These are phyloP conservation scores for Anastrepha obliqua DNA, from an alignment of 1,140 invertebrate species.

Conservation along the genomic window DNA sequence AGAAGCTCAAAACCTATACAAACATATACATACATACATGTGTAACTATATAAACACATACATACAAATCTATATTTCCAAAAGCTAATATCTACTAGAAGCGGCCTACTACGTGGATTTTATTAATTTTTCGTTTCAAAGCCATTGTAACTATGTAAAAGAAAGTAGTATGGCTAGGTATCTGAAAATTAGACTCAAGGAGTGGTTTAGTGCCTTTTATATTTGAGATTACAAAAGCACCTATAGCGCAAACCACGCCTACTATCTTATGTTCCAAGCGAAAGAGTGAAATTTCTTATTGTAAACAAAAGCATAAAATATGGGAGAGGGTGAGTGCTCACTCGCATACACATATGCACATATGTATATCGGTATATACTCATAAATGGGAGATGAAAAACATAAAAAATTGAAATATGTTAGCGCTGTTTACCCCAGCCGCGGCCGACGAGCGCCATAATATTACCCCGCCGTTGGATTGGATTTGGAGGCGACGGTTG, in stretches of 20 bases:
- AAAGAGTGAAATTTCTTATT: slow-evolving; percentile 18
- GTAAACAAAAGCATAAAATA: slow-evolving; percentile 24
- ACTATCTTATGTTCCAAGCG: neutral
- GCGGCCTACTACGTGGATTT: neutral
- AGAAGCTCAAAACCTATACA: too few species aligned
- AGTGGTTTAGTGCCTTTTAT: neutral
- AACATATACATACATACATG: too few species aligned
- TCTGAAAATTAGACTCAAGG: neutral
- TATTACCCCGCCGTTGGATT: slow-evolving; percentile 24
- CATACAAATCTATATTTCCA: too few species aligned
- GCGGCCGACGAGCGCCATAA: slow-evolving; percentile 40
- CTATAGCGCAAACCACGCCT: slow-evolving; percentile 22
- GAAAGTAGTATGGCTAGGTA: too few species aligned
- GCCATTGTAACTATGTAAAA: neutral
- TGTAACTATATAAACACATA: too few species aligned
- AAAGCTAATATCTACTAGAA: too few species aligned
- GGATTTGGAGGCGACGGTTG: slow-evolving; percentile 1
- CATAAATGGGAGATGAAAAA: neutral
- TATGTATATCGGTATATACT: neutral
- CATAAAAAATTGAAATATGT: neutral
- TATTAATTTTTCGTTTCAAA: neutral
- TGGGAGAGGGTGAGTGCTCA: too few species aligned
- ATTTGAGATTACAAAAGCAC: neutral
- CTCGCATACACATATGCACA: neutral
- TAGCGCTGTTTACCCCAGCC: neutral